Conservation (phyloP, 2,888 invertebrate genomes). For the Andrena bicolor region DNA sequence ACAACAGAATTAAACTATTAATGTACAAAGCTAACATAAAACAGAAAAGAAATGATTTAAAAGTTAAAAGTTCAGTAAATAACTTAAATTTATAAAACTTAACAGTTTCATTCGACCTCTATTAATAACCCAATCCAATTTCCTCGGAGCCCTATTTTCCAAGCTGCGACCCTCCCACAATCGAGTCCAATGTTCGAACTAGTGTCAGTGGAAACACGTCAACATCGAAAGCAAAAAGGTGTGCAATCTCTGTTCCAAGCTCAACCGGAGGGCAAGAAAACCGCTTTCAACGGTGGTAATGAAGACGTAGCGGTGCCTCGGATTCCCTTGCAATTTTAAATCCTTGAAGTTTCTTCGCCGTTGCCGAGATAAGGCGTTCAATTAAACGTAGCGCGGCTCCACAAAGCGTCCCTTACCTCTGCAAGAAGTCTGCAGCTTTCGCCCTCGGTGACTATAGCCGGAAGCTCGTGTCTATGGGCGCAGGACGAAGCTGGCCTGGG, state of each 20-base stretch:
- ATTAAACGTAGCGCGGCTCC: conserved; percentile 1
- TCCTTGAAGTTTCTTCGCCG: background rate
- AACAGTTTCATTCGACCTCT: too few relatives aligned
- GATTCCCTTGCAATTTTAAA: conserved; percentile 13
- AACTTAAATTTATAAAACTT: too few relatives aligned
- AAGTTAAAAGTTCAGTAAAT: too few relatives aligned
- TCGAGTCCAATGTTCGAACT: too few relatives aligned
- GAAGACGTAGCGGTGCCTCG: conserved; percentile 1
- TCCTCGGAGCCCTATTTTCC: too few relatives aligned
- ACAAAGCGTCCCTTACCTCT: conserved; percentile 76
- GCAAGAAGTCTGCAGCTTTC: conserved; percentile 85
- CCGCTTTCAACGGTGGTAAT: background rate
- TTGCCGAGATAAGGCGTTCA: background rate
- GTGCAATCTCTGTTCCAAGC: background rate
- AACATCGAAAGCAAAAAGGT: background rate
- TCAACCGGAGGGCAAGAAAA: background rate
- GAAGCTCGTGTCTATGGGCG: conserved; percentile 87
- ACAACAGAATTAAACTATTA: too few relatives aligned
- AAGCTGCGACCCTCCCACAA: too few relatives aligned
- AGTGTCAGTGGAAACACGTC: background rate
- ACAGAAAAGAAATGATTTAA: too few relatives aligned
- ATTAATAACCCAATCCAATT: too few relatives aligned
- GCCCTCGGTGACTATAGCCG: conserved; percentile 89
- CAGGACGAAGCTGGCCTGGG: conserved; percentile 86
- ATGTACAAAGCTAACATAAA: too few relatives aligned